A percentile compares a stretch with the other conserved stretches of the same genome.
These are phyloP conservation scores for Myotis myotis DNA, from an alignment of 2,797 vertebrate species.

Conservation along the genomic window DNA sequence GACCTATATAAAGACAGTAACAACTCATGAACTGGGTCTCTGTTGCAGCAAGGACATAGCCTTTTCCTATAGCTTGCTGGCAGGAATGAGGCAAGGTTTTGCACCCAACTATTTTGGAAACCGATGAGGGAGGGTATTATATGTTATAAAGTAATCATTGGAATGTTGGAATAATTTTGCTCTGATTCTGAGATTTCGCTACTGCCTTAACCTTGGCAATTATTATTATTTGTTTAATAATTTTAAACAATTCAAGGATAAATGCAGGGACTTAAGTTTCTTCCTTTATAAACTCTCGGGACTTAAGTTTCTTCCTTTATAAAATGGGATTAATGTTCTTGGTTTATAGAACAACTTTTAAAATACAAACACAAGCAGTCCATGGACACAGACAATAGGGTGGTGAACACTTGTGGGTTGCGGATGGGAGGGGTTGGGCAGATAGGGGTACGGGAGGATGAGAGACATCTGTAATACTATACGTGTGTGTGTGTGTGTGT, in stretches of 20 bases:
- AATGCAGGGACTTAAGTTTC: not conserved
- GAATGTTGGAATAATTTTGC: conserved; percentile 46
- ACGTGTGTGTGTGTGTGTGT: too few relatives aligned
- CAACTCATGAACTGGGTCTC: not conserved
- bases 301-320: conserved; percentile 6
- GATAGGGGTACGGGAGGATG: too few relatives aligned
- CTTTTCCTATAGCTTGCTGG: conserved; percentile 27
- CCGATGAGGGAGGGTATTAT: conserved; percentile 1
- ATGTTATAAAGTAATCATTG: conserved; percentile 46
- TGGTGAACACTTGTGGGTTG: too few relatives aligned
- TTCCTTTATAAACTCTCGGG: not conserved
- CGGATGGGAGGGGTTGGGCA: too few relatives aligned
- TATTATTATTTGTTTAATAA: conserved; percentile 38
- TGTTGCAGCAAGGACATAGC: not conserved
- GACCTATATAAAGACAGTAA: conserved; percentile 42
- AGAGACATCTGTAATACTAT: too few relatives aligned
- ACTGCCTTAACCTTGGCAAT: not conserved
- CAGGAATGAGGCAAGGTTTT: conserved; percentile 51
- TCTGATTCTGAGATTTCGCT: conserved; percentile 40
- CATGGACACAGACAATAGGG: too few relatives aligned
- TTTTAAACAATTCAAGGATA: conserved; percentile 38
- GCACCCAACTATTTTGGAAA: conserved; percentile 31
- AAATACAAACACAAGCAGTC: not conserved
- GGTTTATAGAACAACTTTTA: not conserved
- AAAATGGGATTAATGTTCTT: conserved; percentile 20